Base-by-base conservation (phyloP, 2,888 invertebrate species). In the Drepanosiphum platanoidis region DNA sequence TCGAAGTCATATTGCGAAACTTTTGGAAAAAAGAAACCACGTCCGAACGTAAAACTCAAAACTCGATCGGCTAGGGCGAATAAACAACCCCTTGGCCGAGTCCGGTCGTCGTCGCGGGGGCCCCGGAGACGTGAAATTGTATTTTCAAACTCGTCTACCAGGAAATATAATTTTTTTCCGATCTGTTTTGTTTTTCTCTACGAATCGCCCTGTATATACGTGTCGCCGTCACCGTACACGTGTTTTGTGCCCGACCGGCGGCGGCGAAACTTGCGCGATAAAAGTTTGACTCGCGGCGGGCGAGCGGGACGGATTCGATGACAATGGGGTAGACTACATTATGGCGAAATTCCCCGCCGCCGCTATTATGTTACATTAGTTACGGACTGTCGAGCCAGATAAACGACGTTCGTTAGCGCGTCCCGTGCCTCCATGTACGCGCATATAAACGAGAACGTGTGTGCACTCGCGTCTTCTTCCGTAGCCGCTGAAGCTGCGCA, bases 281-380 rank as follows among this genome's bases (percentile, higher is more conserved):
- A 70, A 71, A 71, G 52, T 81, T 81, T 39, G 68, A 77, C 75
- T 52, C 36, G 11, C 30, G 13, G 46, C 32, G 30, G 22, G 64
- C 7, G 42, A 1, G 7, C 71, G 42, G 5, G 58, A 36, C 11
- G 36, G 68, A 34, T 52, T 70, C 71, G 13, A 39, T 22, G 70
- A 71, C 81, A 81, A 61, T 81, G 70, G 34, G 52, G 58, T 52
- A 34, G 39, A 77, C 61, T 77, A 39, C 61, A 77, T 77, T 77
- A 79, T 34, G 66, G 80, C 70, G 36, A 80, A 52, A 70, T 80
- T 36, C 70, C 39, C 36, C 52, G 39, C 70, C 34, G 32, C 13
- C 71, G 30, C 81, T 72, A 82, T 82, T 82, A 61, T 58, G 81
- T 82, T 39, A 58, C 81, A 82, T 82, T 82, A 82, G 71, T 82